Conservation (phyloP, 2,113 vertebrate species). For the Ceyx cyanopectus region DNA sequence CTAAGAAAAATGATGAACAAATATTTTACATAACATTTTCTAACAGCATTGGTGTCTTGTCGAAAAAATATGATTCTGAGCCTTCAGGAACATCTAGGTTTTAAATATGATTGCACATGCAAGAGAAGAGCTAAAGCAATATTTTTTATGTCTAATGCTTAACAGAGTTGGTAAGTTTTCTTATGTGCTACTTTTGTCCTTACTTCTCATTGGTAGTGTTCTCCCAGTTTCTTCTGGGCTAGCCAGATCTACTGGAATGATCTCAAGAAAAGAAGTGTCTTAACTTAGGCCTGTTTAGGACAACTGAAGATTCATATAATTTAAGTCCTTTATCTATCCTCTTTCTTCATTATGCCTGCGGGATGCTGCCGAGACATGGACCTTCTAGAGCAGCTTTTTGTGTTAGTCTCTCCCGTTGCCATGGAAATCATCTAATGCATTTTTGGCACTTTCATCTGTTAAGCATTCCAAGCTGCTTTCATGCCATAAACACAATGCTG, state of each 20-base stretch:
- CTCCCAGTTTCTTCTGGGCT: not conserved
- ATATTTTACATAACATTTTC: not conserved
- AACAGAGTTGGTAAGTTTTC: not conserved
- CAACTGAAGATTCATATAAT: not conserved
- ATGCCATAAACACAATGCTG: not conserved
- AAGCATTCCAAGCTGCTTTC: not conserved
- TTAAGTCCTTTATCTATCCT: not conserved
- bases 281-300: not conserved
- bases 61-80: not conserved
- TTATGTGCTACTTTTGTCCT: not conserved
- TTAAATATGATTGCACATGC: not conserved
- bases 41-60: not conserved
- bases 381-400: not conserved
- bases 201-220: not conserved
- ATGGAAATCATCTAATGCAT: constrained; percentile 7
- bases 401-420: not conserved
- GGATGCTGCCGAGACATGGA: not conserved
- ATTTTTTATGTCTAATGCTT: not conserved
- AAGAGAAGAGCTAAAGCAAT: not conserved
- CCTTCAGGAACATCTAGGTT: not conserved
- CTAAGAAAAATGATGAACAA: not conserved
- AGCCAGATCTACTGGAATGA: not conserved
- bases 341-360: not conserved
- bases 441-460: not conserved
- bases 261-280: not conserved